Evolutionary conservation across 2,797 vertebrate species (phyloP).

Genomic region (Arrhamphus sclerolepis): DNA sequence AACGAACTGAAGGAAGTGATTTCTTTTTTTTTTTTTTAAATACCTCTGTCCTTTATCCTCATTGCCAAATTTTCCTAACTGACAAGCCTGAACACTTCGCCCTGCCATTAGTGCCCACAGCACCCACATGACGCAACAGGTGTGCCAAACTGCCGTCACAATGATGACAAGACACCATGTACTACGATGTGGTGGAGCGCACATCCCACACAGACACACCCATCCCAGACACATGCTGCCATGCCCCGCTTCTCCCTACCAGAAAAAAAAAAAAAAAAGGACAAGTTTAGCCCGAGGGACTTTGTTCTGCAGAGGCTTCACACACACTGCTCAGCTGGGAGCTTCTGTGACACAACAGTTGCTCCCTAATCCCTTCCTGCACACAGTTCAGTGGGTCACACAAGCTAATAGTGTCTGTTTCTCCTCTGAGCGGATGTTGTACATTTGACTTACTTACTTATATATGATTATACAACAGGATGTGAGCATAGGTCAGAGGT

Average conservation of each 20-base stretch:
- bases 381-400: slow-evolving; percentile 57
- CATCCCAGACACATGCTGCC: slow-evolving; percentile 46
- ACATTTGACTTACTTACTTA: background rate
- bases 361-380: slow-evolving; percentile 50
- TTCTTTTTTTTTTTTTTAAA: too few species aligned
- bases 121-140: slow-evolving; percentile 50
- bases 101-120: slow-evolving; percentile 24
- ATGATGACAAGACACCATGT: slow-evolving; percentile 30
- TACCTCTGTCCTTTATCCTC: background rate
- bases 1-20: background rate
- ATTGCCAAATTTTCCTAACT: background rate
- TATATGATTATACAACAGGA: background rate
- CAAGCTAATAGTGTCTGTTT: slow-evolving; percentile 9
- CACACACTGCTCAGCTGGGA: slow-evolving; percentile 53
- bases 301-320: slow-evolving; percentile 51
- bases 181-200: slow-evolving; percentile 21
- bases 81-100: slow-evolving; percentile 16
- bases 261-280: slow-evolving; percentile 38
- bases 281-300: slow-evolving; percentile 61
- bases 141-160: slow-evolving; percentile 21
- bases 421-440: background rate
- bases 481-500: slow-evolving; percentile 22
- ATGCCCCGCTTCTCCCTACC: slow-evolving; percentile 60
- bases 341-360: slow-evolving; percentile 53
- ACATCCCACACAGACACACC: slow-evolving; percentile 57